Conservation (phyloP, 2,797 vertebrate genomes). For the Neosalanx taihuensis region DNA sequence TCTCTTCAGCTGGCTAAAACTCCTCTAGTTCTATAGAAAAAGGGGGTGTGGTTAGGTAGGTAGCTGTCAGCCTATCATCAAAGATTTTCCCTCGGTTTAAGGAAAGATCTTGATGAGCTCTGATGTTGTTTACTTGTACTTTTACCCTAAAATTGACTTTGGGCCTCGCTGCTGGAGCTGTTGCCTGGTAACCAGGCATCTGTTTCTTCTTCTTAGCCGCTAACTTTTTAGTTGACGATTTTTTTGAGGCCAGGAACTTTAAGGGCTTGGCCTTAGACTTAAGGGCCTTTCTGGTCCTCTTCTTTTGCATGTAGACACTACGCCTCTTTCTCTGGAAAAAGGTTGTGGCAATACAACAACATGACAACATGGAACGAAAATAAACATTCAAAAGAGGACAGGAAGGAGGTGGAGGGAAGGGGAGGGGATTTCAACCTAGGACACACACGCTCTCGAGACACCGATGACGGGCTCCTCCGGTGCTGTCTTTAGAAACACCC, state of each 20-base stretch:
- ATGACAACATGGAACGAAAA: slow-evolving; percentile 66
- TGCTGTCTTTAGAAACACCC: background rate
- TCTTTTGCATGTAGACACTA: slow-evolving; percentile 86
- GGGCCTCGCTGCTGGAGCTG: slow-evolving; percentile 75
- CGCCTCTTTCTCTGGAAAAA: slow-evolving; percentile 92
- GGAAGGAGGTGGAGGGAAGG: slow-evolving; percentile 3
- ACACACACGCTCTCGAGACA: slow-evolving; percentile 37
- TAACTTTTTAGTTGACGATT: slow-evolving; percentile 82
- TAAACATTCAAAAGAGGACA: background rate
- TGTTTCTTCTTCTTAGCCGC: slow-evolving; percentile 88
- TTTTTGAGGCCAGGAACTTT: slow-evolving; percentile 84
- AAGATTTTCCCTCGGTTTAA: slow-evolving; percentile 85
- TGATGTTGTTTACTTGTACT: slow-evolving; percentile 63
- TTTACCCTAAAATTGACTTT: slow-evolving; percentile 91
- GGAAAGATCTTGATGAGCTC: slow-evolving; percentile 90
- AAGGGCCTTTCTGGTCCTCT: slow-evolving; percentile 88
- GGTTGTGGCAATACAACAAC: slow-evolving; percentile 80
- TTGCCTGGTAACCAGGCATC: slow-evolving; percentile 81
- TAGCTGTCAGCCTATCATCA: slow-evolving; percentile 77
- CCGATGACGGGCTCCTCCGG: background rate
- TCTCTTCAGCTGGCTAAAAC: slow-evolving; percentile 66
- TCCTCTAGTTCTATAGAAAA: slow-evolving; percentile 71
- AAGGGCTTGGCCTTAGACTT: slow-evolving; percentile 85
- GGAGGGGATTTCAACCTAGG: slow-evolving; percentile 20
- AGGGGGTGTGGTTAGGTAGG: slow-evolving; percentile 68